A percentile compares a stretch with the other conserved stretches of the same genome.
Evolutionary conservation across 1,140 invertebrate species (phyloP).

Genomic region (Schmidtea mediterranea): DNA sequence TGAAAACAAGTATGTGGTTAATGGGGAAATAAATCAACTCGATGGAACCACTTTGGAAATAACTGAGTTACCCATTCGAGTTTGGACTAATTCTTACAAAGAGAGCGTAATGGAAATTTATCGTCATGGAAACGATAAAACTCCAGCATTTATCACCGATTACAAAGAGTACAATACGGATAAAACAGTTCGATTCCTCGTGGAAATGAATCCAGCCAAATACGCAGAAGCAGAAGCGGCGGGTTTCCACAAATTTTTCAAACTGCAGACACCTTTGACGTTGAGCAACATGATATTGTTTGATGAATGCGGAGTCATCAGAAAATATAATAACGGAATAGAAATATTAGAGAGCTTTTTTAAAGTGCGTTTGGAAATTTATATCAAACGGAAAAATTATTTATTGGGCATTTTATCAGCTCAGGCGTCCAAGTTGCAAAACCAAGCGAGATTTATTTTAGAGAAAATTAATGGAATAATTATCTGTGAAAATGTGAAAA

Average conservation of each 20-base stretch:
- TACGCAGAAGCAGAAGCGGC: constrained; percentile 44
- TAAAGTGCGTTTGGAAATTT: constrained; percentile 44
- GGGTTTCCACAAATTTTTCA: constrained; percentile 79
- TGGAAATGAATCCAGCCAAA: constrained; percentile 32
- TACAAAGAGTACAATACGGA: constrained; percentile 86
- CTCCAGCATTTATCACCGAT: constrained; percentile 40
- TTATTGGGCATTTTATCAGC: constrained; percentile 63
- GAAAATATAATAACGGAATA: constrained; percentile 43
- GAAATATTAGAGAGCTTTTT: constrained; percentile 66
- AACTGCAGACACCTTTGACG: constrained; percentile 50
- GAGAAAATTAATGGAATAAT: constrained; percentile 82
- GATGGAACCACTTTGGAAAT: constrained; percentile 62
- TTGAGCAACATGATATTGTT: constrained; percentile 42
- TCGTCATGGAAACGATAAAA: constrained; percentile 46
- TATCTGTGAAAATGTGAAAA: constrained; percentile 49
- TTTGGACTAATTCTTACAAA: constrained; percentile 87
- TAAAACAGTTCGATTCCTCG: constrained; percentile 62
- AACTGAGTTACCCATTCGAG: constrained; percentile 67
- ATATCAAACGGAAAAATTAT: constrained; percentile 41
- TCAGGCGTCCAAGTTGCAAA: constrained; percentile 56
- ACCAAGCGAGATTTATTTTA: constrained; percentile 72
- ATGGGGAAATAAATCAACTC: constrained; percentile 56
- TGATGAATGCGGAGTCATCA: constrained; percentile 60
- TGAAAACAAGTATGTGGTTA: constrained; percentile 43
- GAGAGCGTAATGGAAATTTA: constrained; percentile 67